Evolutionary conservation across 2,113 vertebrate genomes (phyloP), one percentile per base, ranked within the genome.

Genomic region (Hippoglossus stenolepis): DNA sequence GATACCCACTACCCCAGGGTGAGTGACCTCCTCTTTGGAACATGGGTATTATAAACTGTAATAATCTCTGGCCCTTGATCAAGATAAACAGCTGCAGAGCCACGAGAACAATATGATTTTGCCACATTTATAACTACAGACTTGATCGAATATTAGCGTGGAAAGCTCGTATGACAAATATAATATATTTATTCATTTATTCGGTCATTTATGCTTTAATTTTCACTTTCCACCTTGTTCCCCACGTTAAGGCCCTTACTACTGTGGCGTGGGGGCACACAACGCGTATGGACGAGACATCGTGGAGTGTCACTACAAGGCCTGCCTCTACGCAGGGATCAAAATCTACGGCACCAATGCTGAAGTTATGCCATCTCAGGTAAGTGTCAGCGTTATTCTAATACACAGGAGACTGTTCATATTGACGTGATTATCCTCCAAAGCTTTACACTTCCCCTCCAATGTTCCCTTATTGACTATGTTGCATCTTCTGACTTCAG

Each of bases 231-330:
- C 35, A 5, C 73, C 14, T 17, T n/a, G 20, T 54, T 20, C 20
- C 20, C 8, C 51, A 20, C 31, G 62, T 72, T 82, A 23, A 98
- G 97, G 96, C 21, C 96, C 95, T 0, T 97, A 97, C 70, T 97
- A 97, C 89, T 97, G 96, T 0, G 93, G 94, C 0, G 96, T 98
- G 63, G 96, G 97, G 21, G 94, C 96, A 2, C 90, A 96, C 67
- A 92, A 91, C 38, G 94, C 95, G 7, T 96, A 93, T 0, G 96
- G 95, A 54, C 93, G 96, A 0, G 97, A 97, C 62, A 93, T 98
- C 0, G 92, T 96, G 51, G 96, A 97, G 80, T 87, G 82, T 67
- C 92, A 93, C 79, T 92, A 93, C 83, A 92, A 91, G 66, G 90
- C 90, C 71, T 92, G 92, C 65, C 87, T 93, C 63, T 93, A 90